phyloP scores from a whole-genome alignment of 2,113 vertebrate genomes.

The Tylochromis polylepis region DNA sequence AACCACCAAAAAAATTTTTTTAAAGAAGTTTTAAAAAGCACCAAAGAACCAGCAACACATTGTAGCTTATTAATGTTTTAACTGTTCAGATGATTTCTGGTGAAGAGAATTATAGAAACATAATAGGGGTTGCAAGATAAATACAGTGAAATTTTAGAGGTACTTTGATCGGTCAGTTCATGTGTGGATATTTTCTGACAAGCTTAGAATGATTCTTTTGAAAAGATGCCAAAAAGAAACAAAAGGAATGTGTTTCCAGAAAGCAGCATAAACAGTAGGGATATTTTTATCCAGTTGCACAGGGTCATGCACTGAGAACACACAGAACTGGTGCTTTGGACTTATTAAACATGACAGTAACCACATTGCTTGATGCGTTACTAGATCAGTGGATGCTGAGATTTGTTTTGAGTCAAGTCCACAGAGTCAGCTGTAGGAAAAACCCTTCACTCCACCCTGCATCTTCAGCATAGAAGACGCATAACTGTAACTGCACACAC shows the following conservation, averaged over 20 bases:
- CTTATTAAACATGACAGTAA: background rate
- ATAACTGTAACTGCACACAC: background rate
- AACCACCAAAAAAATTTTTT: background rate
- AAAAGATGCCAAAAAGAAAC: background rate
- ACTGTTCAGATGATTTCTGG: background rate
- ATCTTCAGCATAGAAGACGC: constrained; percentile 4
- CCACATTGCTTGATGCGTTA: background rate
- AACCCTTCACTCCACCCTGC: constrained; percentile 2
- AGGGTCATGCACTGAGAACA: background rate
- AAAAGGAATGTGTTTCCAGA: background rate
- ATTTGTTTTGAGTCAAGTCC: constrained; percentile 12
- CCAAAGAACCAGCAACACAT: fast-evolving
- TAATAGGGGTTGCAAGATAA: background rate
- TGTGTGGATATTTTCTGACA: background rate
- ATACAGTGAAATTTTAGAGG: background rate
- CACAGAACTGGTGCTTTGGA: background rate
- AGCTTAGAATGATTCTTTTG: background rate
- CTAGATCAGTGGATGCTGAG: background rate
- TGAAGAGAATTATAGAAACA: background rate
- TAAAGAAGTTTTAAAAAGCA: fast-evolving
- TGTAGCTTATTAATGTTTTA: background rate
- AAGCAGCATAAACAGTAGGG: background rate
- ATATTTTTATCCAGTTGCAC: background rate
- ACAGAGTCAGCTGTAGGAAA: constrained; percentile 43
- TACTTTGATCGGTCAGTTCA: background rate